These are phyloP conservation scores for human (Homo sapiens) DNA, from an alignment of 2,113 vertebrate genomes.

Conservation along the genomic window GRCh38 chr5:173839001-173839500, in stretches of 20 bases:
- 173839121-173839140: neutral
- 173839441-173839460: neutral
- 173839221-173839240: neutral
- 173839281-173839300: neutral
- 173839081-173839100: neutral
- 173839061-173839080: neutral
- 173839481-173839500: conserved; percentile 22
- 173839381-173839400: accelerated
- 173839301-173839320: neutral
- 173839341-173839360: neutral
- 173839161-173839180: neutral
- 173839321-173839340: neutral
- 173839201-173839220: neutral
- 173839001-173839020: neutral
- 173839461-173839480: conserved; percentile 33
- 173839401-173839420: neutral
- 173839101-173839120: neutral
- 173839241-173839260: neutral
- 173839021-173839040: neutral
- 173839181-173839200: neutral
- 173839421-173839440: neutral
- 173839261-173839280: neutral
- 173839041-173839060: neutral
- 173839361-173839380: neutral
- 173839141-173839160: too few species aligned